Conservation (phyloP, 2,113 vertebrate genomes). For the Strix uralensis region DNA sequence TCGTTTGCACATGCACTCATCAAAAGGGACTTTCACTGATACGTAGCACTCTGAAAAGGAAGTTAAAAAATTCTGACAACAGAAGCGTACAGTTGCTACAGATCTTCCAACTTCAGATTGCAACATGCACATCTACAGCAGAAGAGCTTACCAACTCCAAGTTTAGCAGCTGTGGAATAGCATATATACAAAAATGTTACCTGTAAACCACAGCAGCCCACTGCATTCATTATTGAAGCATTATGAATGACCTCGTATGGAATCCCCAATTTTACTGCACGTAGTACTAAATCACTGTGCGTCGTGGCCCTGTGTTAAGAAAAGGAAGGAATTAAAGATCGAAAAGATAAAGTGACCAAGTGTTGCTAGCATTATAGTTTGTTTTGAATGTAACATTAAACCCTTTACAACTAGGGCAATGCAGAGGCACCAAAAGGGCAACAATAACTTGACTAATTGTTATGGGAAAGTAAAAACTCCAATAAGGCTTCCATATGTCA, state of each 20-base stretch:
- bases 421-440: not conserved
- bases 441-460: not conserved
- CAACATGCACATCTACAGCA: not conserved
- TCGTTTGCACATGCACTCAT: not conserved
- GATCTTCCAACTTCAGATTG: not conserved
- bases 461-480: not conserved
- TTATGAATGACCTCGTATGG: slow-evolving; percentile 92
- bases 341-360: not conserved
- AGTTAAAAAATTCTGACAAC: slow-evolving; percentile 17
- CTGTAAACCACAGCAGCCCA: slow-evolving; percentile 97
- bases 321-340: not conserved
- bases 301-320: slow-evolving; percentile 87
- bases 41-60: not conserved
- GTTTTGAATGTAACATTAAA: not conserved
- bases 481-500: not conserved
- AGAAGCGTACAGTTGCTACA: not conserved
- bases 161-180: not conserved
- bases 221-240: slow-evolving; percentile 93
- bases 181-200: slow-evolving; percentile 61
- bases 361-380: not conserved
- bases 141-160: not conserved
- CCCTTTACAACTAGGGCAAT: not conserved
- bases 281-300: slow-evolving; percentile 92
- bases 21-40: not conserved
- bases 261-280: slow-evolving; percentile 88